Base-by-base conservation (phyloP, 2,888 invertebrate genomes). In the Chaitophorus viminalis region DNA sequence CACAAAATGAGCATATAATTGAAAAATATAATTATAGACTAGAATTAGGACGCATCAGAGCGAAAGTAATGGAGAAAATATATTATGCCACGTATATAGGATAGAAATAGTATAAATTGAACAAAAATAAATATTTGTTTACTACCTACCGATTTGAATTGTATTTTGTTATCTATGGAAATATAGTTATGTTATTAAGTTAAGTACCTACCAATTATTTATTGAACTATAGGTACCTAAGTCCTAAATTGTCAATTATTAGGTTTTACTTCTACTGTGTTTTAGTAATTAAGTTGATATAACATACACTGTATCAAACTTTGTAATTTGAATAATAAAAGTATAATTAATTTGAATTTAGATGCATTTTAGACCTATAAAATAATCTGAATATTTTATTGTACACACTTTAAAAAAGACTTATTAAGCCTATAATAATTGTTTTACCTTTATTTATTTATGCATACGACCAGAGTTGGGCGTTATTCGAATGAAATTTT, bases 41-140 rank as follows among this genome's bases (percentile, higher is more conserved):
- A 68, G 68, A 29, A 68, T 68, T 29, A 68, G 68, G 25, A 68
- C 29, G 14, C 46, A 29, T 68, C 29, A 29, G 11, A 68, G 68
- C 29, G 68, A 68, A 68, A 68, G 68, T 68, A 68, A 68, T n/a
- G 68, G 6, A 68, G 68, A 29, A 68, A 68, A 68, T 68, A 68
- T 5, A 68, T 68, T 1, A 29, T 68, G 29, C n/a, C n/a, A 68
- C 68, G 11, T 68, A 60, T 60, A 60, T 60, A 60, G 60, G 4
- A 21, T 60, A n/a, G n/a, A n/a, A n/a, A n/a, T 25, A 21, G 18
- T 18, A n/a, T n/a, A 54, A 54, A 54, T 21, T 60, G 60, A 60
- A 60, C 21, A 60, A 25, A 21, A 25, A 0, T 60, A 60, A 60
- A 60, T 21, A 1, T 60, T 60, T 5, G 60, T 60, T 60, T 6